Evolutionary conservation across 2,113 vertebrate genomes (phyloP).

Genomic region (Bagarius yarrelli): DNA sequence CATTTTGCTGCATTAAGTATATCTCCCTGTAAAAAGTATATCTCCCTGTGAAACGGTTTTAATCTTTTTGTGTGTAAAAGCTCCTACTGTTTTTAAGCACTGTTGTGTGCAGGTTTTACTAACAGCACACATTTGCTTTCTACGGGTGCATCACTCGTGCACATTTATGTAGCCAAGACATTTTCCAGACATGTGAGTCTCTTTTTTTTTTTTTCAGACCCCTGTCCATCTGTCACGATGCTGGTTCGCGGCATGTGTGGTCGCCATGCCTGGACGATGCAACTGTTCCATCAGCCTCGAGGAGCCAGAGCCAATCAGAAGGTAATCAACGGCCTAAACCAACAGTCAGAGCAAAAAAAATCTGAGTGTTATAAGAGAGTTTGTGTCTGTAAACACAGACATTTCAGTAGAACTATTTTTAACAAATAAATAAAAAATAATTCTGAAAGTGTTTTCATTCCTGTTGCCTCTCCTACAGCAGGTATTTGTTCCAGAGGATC

Average conservation of each 20-base stretch:
- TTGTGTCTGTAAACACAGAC: neutral
- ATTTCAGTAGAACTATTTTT: neutral
- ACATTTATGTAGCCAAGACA: neutral
- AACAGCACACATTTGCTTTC: neutral
- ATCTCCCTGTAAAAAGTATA: neutral
- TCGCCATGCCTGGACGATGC: conserved; percentile 86
- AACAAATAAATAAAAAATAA: neutral
- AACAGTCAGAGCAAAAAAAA: neutral
- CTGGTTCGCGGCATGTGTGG: conserved; percentile 86
- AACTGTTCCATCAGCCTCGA: conserved; percentile 86
- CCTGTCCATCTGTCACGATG: conserved; percentile 84
- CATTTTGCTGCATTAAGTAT: neutral
- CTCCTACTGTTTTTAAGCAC: neutral
- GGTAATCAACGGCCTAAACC: conserved; percentile 63
- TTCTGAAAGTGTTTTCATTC: neutral
- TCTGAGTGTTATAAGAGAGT: no score
- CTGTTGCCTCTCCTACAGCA: conserved; percentile 56
- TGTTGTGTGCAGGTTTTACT: neutral
- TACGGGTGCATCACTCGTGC: neutral
- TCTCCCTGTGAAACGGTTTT: no score
- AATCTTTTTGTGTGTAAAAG: no score
- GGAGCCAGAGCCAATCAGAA: conserved; percentile 84
- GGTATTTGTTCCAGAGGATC: conserved; percentile 79
- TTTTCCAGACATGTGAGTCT: neutral
- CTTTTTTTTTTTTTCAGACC: conserved; percentile 66